phyloP scores from a whole-genome alignment of 2,797 vertebrate genomes.

The Enteromius anoplus region DNA sequence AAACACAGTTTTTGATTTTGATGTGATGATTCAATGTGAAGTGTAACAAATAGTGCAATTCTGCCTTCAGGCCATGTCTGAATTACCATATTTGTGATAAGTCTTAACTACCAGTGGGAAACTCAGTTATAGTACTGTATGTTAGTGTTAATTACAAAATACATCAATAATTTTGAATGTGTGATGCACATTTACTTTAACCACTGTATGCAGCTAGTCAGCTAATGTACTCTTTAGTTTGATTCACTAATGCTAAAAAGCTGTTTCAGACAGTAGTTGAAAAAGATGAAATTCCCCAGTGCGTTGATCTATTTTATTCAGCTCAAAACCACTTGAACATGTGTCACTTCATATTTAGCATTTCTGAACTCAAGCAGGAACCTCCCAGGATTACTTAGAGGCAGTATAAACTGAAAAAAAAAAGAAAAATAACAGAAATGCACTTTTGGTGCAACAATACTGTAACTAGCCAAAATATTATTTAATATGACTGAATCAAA shows the following conservation, averaged over 20 bases:
- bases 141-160: not conserved
- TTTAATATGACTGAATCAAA: slow-evolving; percentile 1
- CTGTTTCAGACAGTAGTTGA: not conserved
- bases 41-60: not conserved
- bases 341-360: slow-evolving; percentile 12
- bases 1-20: not conserved
- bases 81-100: not conserved
- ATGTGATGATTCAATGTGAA: not conserved
- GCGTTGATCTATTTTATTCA: not conserved
- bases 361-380: not conserved
- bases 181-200: not conserved
- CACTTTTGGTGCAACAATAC: not conserved
- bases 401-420: not conserved
- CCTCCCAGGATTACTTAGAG: not conserved
- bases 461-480: not conserved
- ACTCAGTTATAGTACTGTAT: not conserved
- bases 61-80: not conserved
- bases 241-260: not conserved
- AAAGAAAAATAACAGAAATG: not conserved
- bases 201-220: not conserved
- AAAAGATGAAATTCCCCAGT: not conserved
- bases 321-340: slow-evolving; percentile 14
- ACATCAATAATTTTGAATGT: not conserved
- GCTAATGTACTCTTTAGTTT: not conserved
- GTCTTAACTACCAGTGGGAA: not conserved